These are phyloP conservation scores for Scrobipalpa costella DNA, from an alignment of 2,888 invertebrate species.

Conservation along the genomic window DNA sequence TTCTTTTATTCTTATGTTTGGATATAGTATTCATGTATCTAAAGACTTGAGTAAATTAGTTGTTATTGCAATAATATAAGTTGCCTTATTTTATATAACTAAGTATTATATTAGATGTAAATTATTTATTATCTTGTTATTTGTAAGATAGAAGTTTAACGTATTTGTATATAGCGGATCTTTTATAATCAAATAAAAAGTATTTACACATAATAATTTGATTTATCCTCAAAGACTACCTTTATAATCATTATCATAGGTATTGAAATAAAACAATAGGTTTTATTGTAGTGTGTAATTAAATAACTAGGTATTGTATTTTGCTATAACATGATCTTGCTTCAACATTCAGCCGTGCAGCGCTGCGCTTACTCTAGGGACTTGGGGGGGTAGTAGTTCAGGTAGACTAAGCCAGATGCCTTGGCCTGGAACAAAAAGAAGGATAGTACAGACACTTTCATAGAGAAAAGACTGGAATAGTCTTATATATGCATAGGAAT, in stretches of 20 bases:
- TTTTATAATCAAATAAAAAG: slow-evolving; percentile 2
- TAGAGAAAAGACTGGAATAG: too few relatives aligned
- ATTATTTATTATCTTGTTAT: neutral
- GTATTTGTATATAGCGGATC: slow-evolving; percentile 2
- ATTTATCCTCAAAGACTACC: neutral
- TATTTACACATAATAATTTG: neutral
- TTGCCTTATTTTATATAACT: neutral
- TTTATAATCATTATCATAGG: neutral
- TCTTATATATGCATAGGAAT: too few relatives aligned
- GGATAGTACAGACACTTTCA: too few relatives aligned
- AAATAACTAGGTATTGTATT: slow-evolving; percentile 38
- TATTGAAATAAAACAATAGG: slow-evolving; percentile 18
- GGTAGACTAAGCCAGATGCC: slow-evolving; percentile 81
- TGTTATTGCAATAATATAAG: neutral
- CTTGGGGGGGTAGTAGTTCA: slow-evolving; percentile 84
- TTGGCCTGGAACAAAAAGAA: slow-evolving; percentile 74
- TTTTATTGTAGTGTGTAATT: slow-evolving; percentile 26
- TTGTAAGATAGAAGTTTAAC: slow-evolving; percentile 1
- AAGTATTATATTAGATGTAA: slow-evolving; percentile 1
- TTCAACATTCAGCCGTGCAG: neutral
- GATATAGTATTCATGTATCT: too few relatives aligned
- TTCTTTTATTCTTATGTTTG: too few relatives aligned
- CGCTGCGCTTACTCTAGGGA: slow-evolving; percentile 70
- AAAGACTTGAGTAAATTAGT: too few relatives aligned
- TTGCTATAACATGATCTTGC: slow-evolving; percentile 34